phyloP scores from a whole-genome alignment of 2,113 vertebrate species.

The Hemichromis elongatus region DNA sequence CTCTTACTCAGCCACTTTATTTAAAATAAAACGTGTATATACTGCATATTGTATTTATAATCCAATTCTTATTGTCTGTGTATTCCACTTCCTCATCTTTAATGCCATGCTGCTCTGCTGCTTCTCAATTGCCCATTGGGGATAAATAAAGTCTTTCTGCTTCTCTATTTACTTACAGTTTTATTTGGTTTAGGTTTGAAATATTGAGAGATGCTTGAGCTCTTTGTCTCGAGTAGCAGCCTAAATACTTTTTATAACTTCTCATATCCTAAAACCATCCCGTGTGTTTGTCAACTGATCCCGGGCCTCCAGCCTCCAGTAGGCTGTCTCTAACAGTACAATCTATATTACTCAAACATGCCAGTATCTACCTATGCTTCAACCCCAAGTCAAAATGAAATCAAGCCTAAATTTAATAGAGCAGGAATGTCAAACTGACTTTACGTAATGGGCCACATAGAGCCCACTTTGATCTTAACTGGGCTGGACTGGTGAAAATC shows the following conservation, averaged over 20 bases:
- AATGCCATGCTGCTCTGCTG: too few relatives aligned
- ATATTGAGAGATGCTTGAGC: background rate
- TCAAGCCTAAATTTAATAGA: background rate
- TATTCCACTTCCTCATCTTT: too few relatives aligned
- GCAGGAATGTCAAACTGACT: background rate
- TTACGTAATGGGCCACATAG: background rate
- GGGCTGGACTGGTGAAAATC: background rate
- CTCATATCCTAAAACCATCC: background rate
- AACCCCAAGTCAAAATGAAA: background rate
- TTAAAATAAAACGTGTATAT: too few relatives aligned
- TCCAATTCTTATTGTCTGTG: too few relatives aligned
- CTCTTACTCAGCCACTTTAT: too few relatives aligned
- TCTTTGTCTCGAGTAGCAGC: background rate
- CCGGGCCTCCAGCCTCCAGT: accelerated
- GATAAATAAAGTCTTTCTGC: too few relatives aligned
- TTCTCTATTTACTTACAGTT: background rate
- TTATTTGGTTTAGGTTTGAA: background rate
- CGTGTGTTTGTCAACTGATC: background rate
- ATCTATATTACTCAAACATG: background rate
- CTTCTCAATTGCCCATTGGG: too few relatives aligned
- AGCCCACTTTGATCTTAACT: background rate
- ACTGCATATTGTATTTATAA: too few relatives aligned
- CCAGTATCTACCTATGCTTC: background rate
- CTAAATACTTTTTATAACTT: background rate
- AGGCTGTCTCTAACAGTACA: background rate